Percentiles rank a stretch among this genome's conserved stretches.
Evolutionary conservation across 2,888 invertebrate species (phyloP).

Genomic region (Rhagophthalmus giganteus): DNA sequence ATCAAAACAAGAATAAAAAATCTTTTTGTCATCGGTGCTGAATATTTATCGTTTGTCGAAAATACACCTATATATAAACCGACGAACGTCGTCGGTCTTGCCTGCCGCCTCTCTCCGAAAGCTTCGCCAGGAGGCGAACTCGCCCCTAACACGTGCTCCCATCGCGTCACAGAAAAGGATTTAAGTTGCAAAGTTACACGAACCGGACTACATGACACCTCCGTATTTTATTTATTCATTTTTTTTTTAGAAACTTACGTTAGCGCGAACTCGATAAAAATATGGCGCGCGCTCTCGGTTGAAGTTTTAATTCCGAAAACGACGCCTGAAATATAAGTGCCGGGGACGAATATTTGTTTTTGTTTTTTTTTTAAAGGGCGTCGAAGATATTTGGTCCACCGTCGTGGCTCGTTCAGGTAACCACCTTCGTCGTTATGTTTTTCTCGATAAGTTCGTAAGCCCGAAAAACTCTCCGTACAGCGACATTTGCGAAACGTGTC

Average conservation of each 20-base stretch:
- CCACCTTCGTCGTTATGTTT: no score
- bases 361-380: no score
- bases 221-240: neutral
- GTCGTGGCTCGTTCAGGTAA: no score
- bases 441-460: no score
- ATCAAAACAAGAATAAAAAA: neutral
- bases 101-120: neutral
- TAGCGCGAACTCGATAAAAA: neutral
- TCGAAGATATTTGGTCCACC: no score
- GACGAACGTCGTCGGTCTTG: no score
- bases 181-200: conserved; percentile 8
- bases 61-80: no score
- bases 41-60: neutral
- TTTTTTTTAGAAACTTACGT: neutral
- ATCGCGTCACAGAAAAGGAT: conserved; percentile 3
- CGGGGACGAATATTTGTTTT: no score
- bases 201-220: neutral
- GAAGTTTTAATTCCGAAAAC: neutral
- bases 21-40: neutral
- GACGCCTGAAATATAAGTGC: neutral
- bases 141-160: conserved; percentile 7
- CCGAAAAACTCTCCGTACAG: no score
- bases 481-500: no score
- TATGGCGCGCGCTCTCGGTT: neutral
- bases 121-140: neutral